phyloP scores from a whole-genome alignment of 2,888 invertebrate genomes.

The Saturnia japonica region DNA sequence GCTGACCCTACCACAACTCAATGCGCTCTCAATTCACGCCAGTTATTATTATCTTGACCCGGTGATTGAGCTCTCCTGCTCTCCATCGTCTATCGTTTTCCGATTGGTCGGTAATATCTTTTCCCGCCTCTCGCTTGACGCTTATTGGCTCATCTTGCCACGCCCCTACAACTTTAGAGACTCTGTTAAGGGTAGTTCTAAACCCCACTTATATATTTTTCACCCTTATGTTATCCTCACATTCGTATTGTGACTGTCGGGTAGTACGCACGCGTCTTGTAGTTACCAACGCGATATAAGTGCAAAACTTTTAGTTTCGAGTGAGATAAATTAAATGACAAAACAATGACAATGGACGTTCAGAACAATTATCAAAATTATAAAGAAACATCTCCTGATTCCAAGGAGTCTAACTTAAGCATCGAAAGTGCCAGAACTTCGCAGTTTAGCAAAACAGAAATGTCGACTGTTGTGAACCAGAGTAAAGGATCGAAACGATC shows the following conservation, averaged over 20 bases:
- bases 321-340: constrained; percentile 67
- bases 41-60: constrained; percentile 81
- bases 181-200: constrained; percentile 73
- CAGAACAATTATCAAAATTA: constrained; percentile 78
- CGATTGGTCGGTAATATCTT: constrained; percentile 63
- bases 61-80: constrained; percentile 80
- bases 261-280: constrained; percentile 72
- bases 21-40: constrained; percentile 80
- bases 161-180: constrained; percentile 69
- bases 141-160: constrained; percentile 66
- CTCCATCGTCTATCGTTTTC: constrained; percentile 53
- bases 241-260: constrained; percentile 71
- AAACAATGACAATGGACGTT: constrained; percentile 88
- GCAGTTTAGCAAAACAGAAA: constrained; percentile 63
- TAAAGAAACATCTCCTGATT: constrained; percentile 74
- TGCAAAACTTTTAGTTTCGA: constrained; percentile 69
- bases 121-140: constrained; percentile 65
- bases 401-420: constrained; percentile 71
- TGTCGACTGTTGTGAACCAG: constrained; percentile 61
- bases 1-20: constrained; percentile 78
- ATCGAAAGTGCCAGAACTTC: constrained; percentile 78
- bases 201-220: constrained; percentile 80
- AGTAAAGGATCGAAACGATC: constrained; percentile 86
- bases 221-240: constrained; percentile 76
- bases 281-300: constrained; percentile 66